phyloP scores from a whole-genome alignment of 2,113 vertebrate genomes.

The Ibidorhyncha struthersii region DNA sequence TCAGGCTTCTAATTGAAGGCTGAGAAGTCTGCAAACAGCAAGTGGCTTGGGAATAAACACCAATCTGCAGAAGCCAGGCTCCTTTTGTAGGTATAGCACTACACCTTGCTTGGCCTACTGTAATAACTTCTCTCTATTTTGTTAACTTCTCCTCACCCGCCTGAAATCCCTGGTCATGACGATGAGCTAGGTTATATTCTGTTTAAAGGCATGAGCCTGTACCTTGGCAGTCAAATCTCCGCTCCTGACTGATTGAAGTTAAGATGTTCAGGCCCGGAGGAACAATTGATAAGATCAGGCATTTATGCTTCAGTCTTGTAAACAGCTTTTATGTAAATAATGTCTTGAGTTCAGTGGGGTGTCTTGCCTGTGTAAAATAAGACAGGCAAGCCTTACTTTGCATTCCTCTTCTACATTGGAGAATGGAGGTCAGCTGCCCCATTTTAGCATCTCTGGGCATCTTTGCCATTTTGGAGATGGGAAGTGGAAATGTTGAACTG shows the following conservation, averaged over 20 bases:
- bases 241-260: not conserved
- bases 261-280: not conserved
- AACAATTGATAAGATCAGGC: not conserved
- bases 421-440: not conserved
- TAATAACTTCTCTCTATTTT: not conserved
- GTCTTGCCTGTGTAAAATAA: not conserved
- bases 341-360: not conserved
- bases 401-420: accelerated
- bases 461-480: not conserved
- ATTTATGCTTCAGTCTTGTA: not conserved
- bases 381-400: not conserved
- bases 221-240: not conserved
- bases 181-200: not conserved
- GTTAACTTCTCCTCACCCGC: not conserved
- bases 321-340: not conserved
- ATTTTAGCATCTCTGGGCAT: not conserved
- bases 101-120: not conserved
- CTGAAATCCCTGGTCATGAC: not conserved
- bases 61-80: not conserved
- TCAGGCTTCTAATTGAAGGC: not conserved
- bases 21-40: not conserved
- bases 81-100: not conserved
- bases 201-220: not conserved
- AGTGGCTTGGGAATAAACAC: not conserved
- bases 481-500: not conserved